Percentiles rank a stretch among this genome's conserved stretches.
These are phyloP conservation scores for Strigamia maritima DNA, from an alignment of 2,888 invertebrate genomes.

Conservation along the genomic window DNA sequence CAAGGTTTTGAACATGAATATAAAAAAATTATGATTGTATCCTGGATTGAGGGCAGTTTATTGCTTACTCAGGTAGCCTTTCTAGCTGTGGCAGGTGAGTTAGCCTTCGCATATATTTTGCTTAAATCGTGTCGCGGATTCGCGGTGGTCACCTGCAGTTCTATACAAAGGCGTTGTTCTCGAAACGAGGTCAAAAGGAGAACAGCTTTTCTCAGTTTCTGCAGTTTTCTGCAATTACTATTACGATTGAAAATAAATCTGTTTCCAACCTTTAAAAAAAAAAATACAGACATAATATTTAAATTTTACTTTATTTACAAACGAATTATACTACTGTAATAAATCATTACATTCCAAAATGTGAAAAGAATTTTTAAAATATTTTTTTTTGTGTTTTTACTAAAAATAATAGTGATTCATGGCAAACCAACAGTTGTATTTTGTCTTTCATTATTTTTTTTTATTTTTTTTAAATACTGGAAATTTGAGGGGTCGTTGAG, in stretches of 20 bases:
- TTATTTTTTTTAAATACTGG: too few species aligned
- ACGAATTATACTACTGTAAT: too few species aligned
- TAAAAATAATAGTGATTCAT: too few species aligned
- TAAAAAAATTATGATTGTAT: not conserved
- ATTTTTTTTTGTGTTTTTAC: too few species aligned
- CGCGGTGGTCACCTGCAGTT: not conserved
- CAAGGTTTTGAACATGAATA: not conserved
- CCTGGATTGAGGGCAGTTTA: not conserved
- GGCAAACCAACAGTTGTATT: too few species aligned
- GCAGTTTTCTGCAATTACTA: too few species aligned
- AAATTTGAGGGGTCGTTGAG: not conserved
- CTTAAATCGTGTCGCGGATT: not conserved
- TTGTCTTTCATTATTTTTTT: too few species aligned
- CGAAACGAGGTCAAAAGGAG: not conserved
- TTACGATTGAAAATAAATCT: not conserved
- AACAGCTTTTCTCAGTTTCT: not conserved
- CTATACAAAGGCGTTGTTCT: constrained; percentile 26
- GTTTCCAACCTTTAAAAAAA: not conserved
- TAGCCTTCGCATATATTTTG: not conserved
- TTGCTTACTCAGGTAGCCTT: constrained; percentile 22
- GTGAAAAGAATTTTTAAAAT: too few species aligned
- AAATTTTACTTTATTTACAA: too few species aligned
- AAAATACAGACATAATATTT: too few species aligned
- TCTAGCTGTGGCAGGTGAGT: constrained; percentile 20
- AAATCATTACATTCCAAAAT: too few species aligned